phyloP scores from a whole-genome alignment of 2,888 invertebrate genomes.

The Galerucella pusilla region DNA sequence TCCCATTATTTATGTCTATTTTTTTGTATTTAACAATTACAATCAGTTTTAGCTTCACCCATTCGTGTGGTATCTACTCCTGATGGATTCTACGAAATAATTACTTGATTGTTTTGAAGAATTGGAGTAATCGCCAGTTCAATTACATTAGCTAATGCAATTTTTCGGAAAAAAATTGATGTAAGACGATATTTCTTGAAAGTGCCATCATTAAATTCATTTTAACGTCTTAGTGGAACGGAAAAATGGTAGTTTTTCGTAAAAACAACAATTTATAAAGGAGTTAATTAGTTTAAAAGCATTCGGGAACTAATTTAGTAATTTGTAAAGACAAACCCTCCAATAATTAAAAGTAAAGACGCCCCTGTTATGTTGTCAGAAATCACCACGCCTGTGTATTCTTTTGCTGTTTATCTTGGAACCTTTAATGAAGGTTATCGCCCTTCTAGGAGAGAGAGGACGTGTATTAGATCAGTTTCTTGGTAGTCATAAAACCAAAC shows the following conservation, averaged over 20 bases:
- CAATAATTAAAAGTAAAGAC: not conserved
- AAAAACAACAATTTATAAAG: no score
- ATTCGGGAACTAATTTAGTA: no score
- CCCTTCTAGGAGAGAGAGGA: slow-evolving; percentile 8
- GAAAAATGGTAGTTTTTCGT: no score
- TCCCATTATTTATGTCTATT: not conserved
- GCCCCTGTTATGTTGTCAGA: not conserved
- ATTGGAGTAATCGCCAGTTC: not conserved
- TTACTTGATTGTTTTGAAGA: not conserved
- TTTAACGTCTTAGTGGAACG: no score
- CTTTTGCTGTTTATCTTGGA: slow-evolving; percentile 2
- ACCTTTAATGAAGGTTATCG: slow-evolving; percentile 4
- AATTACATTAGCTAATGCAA: slow-evolving; percentile 4
- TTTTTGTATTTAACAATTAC: not conserved
- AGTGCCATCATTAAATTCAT: not conserved
- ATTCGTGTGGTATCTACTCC: not conserved
- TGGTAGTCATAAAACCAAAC: slow-evolving; percentile 8
- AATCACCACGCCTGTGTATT: slow-evolving; percentile 4
- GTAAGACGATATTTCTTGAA: not conserved
- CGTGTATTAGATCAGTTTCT: not conserved
- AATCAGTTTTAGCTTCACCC: not conserved
- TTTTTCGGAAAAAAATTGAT: not conserved
- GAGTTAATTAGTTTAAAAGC: no score
- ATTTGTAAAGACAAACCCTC: not conserved
- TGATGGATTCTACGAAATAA: not conserved